Conservation (phyloP, 2,888 invertebrate species). For the Clostera curtula region DNA sequence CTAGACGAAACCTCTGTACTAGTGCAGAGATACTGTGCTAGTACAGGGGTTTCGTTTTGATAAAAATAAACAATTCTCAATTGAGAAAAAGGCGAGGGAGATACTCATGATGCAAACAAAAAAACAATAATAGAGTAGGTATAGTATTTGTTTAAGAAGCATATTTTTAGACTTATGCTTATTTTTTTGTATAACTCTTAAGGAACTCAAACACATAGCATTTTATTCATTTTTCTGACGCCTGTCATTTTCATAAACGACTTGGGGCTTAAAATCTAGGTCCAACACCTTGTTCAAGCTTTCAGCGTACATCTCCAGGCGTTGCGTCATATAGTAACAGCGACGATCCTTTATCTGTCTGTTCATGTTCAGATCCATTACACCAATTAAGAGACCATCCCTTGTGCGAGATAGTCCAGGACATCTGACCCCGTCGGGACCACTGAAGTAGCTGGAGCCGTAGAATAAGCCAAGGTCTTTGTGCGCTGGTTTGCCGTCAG, state of each 20-base stretch:
- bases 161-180: too few species aligned
- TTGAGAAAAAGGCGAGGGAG: too few species aligned
- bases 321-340: conserved; percentile 97
- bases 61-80: too few species aligned
- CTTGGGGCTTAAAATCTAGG: conserved; percentile 85
- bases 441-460: conserved; percentile 95
- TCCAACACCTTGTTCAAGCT: conserved; percentile 82
- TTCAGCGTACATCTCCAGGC: conserved; percentile 92
- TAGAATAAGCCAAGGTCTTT: conserved; percentile 95
- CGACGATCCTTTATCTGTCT: conserved; percentile 95
- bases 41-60: too few species aligned
- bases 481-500: conserved; percentile 83
- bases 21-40: too few species aligned
- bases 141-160: too few species aligned
- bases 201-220: too few species aligned
- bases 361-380: conserved; percentile 95
- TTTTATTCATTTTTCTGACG: too few species aligned
- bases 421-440: conserved; percentile 94
- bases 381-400: conserved; percentile 93
- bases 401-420: conserved; percentile 86
- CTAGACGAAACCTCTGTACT: too few species aligned
- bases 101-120: too few species aligned
- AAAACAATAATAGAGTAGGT: too few species aligned
- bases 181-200: too few species aligned
- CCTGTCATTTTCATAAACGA: conserved; percentile 73